Evolutionary conservation across 1,140 invertebrate species (phyloP).

Genomic region (Atta texana): DNA sequence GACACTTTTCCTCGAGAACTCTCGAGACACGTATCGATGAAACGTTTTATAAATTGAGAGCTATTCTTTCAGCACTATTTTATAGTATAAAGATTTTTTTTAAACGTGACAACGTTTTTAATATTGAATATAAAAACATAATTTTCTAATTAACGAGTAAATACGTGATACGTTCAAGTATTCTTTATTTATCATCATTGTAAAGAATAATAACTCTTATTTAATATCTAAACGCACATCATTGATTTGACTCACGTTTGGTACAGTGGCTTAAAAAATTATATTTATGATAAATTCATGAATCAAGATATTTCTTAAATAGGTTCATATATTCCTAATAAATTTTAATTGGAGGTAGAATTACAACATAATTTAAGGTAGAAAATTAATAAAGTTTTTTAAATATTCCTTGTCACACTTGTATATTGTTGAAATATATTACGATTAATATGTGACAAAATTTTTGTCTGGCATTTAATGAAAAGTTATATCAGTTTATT

Average conservation of each 20-base stretch:
- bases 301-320: background rate
- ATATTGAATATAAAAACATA: background rate
- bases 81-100: background rate
- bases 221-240: background rate
- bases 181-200: conserved; percentile 1
- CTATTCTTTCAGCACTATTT: background rate
- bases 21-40: conserved; percentile 5
- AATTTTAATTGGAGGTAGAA: background rate
- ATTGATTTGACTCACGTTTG: background rate
- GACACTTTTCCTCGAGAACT: conserved; percentile 35
- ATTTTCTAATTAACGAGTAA: background rate
- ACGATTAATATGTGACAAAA: background rate
- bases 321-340: background rate
- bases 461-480: background rate
- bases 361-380: background rate
- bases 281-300: background rate
- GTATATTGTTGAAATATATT: background rate
- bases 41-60: background rate
- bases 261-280: too few species aligned
- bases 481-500: background rate
- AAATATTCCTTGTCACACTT: background rate
- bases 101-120: background rate
- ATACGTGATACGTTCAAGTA: background rate
- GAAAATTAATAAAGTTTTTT: background rate
- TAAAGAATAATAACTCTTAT: background rate